phyloP scores from a whole-genome alignment of 1,140 invertebrate species.

The Drosophila persimilis region DNA sequence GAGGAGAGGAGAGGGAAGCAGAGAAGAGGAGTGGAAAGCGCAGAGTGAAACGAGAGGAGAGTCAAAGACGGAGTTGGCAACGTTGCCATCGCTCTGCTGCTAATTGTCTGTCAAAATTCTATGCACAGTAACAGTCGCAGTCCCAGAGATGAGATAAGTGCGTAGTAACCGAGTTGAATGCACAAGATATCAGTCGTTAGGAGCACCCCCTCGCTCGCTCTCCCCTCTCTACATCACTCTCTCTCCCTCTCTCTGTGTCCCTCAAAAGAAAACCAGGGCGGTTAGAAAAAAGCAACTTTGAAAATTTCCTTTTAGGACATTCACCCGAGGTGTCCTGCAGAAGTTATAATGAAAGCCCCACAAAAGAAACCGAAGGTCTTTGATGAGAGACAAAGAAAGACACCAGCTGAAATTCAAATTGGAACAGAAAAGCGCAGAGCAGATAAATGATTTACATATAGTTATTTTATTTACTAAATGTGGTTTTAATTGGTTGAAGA shows the following conservation, averaged over 20 bases:
- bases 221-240: too few relatives aligned
- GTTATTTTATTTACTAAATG: slow-evolving; percentile 1
- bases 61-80: slow-evolving; percentile 56
- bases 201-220: neutral
- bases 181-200: slow-evolving; percentile 53
- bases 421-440: slow-evolving; percentile 19
- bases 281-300: slow-evolving; percentile 29
- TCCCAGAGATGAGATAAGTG: slow-evolving; percentile 68
- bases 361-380: slow-evolving; percentile 33
- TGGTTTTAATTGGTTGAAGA: too few relatives aligned
- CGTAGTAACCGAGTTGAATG: slow-evolving; percentile 68
- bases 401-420: slow-evolving; percentile 30
- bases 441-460: slow-evolving; percentile 18
- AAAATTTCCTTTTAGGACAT: slow-evolving; percentile 25
- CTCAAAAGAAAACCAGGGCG: slow-evolving; percentile 8
- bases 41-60: neutral
- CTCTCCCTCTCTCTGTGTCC: neutral
- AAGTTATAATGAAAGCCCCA: slow-evolving; percentile 28
- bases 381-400: slow-evolving; percentile 8
- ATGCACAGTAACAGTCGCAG: slow-evolving; percentile 52
- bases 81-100: slow-evolving; percentile 61
- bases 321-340: slow-evolving; percentile 32
- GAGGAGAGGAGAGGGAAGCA: too few relatives aligned
- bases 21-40: too few relatives aligned
- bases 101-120: slow-evolving; percentile 80